Percentiles rank a stretch among this genome's conserved stretches.
Conservation (phyloP, 1,140 invertebrate genomes). For the Zaprionus davidi region DNA sequence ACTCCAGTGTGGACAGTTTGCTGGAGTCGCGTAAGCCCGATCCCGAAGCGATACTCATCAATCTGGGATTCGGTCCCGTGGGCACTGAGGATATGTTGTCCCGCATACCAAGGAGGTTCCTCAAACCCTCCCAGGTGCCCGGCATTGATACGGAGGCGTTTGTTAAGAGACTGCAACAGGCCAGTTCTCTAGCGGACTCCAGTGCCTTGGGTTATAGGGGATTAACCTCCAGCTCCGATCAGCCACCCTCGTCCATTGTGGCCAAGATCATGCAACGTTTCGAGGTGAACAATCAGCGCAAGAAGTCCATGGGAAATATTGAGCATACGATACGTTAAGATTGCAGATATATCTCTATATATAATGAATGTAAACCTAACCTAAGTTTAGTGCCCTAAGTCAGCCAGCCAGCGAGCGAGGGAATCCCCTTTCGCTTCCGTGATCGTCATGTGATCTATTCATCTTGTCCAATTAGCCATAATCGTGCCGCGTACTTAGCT, state of each 20-base stretch:
- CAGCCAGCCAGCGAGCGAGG: conserved; percentile 48
- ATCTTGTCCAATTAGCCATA: conserved; percentile 77
- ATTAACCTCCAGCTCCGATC: conserved; percentile 85
- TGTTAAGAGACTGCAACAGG: conserved; percentile 86
- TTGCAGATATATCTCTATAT: not conserved
- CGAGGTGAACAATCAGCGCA: conserved; percentile 81
- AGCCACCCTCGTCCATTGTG: conserved; percentile 79
- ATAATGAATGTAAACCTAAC: conserved; percentile 5
- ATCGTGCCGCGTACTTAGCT: conserved; percentile 75
- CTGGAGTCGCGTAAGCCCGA: conserved; percentile 88
- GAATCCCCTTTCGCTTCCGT: conserved; percentile 1
- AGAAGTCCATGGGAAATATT: conserved; percentile 77
- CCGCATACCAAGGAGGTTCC: conserved; percentile 87
- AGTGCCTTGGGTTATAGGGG: conserved; percentile 88
- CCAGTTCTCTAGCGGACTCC: conserved; percentile 86
- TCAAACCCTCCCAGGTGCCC: conserved; percentile 87
- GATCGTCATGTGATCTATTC: conserved; percentile 57
- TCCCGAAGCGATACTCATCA: conserved; percentile 89
- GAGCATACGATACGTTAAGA: conserved; percentile 62
- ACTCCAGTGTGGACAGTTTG: conserved; percentile 89
- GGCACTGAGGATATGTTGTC: conserved; percentile 84
- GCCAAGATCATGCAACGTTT: conserved; percentile 83
- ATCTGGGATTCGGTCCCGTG: conserved; percentile 87
- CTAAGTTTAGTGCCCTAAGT: conserved; percentile 25
- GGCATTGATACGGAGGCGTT: conserved; percentile 88